A percentile compares a stretch with the other conserved stretches of the same genome.
Evolutionary conservation across 2,113 vertebrate genomes (phyloP).

Genomic region (Centropus unirufus): DNA sequence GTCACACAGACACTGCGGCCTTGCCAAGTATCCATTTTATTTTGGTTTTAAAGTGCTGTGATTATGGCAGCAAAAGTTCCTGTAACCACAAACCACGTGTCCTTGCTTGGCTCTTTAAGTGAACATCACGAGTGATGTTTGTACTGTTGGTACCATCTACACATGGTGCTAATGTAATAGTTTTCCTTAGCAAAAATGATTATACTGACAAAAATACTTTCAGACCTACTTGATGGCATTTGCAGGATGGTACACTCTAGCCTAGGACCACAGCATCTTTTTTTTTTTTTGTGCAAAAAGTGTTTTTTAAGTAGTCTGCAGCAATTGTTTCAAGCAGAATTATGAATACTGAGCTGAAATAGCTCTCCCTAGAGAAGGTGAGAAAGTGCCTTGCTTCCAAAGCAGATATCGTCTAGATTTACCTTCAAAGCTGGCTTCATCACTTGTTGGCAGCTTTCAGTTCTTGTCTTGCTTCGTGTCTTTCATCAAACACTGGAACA

Average conservation of each 20-base stretch:
- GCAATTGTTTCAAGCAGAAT: neutral
- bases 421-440: neutral
- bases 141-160: neutral
- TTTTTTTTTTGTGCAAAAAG: neutral
- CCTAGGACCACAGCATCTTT: neutral
- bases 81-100: neutral
- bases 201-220: neutral
- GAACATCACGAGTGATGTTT: accelerated
- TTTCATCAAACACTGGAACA: too few species aligned
- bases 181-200: neutral
- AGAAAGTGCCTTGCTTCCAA: neutral
- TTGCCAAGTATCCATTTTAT: neutral
- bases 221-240: neutral
- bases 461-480: neutral
- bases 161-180: accelerated
- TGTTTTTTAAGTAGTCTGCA: neutral
- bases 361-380: neutral
- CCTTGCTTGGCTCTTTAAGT: neutral
- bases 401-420: neutral
- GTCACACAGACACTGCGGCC: neutral
- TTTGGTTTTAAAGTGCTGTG: neutral
- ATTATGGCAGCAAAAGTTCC: neutral
- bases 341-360: neutral
- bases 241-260: accelerated
- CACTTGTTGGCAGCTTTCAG: neutral